A percentile compares a stretch with the other conserved stretches of the same genome.
These are phyloP conservation scores for Tribolium freemani DNA, from an alignment of 2,888 invertebrate species.

Conservation along the genomic window DNA sequence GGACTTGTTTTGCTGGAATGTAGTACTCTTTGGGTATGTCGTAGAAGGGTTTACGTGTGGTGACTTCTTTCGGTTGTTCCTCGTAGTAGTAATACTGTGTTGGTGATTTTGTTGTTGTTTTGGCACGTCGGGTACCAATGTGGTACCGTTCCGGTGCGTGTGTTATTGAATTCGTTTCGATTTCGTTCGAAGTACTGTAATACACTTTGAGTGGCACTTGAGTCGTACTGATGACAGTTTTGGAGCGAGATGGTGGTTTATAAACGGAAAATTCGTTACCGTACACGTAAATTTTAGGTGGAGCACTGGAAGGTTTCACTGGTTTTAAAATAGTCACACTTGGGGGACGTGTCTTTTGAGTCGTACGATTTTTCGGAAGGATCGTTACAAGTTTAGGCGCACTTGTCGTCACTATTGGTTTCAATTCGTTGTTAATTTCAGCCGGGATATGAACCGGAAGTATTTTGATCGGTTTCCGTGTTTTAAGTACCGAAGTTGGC, in stretches of 20 bases:
- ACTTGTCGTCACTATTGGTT: constrained; percentile 62
- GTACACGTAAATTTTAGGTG: constrained; percentile 59
- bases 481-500: constrained; percentile 66
- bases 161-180: constrained; percentile 71
- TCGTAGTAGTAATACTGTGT: constrained; percentile 80
- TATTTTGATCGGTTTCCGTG: constrained; percentile 51
- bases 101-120: constrained; percentile 63
- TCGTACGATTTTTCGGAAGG: constrained; percentile 57
- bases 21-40: constrained; percentile 56
- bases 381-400: constrained; percentile 67
- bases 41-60: constrained; percentile 48
- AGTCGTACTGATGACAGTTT: constrained; percentile 71
- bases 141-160: constrained; percentile 58
- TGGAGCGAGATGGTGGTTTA: constrained; percentile 66
- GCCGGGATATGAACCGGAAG: constrained; percentile 51
- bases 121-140: constrained; percentile 36
- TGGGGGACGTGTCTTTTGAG: constrained; percentile 49
- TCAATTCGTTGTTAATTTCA: constrained; percentile 55
- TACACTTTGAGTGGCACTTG: constrained; percentile 76
- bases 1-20: constrained; percentile 48
- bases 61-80: constrained; percentile 65
- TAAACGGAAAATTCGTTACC: constrained; percentile 69
- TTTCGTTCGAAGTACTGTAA: constrained; percentile 72
- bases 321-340: constrained; percentile 64
- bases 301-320: constrained; percentile 64